Evolutionary conservation across 2,888 invertebrate genomes (phyloP).

Genomic region (Polydesmus complanatus): DNA sequence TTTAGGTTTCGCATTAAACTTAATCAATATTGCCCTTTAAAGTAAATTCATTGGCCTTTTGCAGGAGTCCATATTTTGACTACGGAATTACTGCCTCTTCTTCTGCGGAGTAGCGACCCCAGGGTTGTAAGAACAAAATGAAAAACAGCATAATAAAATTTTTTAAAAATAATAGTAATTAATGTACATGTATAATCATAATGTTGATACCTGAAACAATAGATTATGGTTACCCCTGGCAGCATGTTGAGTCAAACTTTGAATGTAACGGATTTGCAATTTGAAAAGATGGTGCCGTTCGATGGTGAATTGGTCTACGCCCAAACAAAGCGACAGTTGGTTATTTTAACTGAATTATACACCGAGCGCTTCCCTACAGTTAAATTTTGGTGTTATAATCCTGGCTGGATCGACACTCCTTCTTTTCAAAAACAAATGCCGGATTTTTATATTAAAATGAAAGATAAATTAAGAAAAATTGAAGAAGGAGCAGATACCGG

Average conservation of each 20-base stretch:
- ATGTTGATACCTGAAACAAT: too few relatives aligned
- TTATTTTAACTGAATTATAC: slow-evolving; percentile 33
- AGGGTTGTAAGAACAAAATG: slow-evolving; percentile 30
- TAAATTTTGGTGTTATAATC: slow-evolving; percentile 37
- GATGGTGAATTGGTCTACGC: slow-evolving; percentile 38
- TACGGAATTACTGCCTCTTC: slow-evolving; percentile 28
- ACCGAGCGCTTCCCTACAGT: slow-evolving; percentile 32
- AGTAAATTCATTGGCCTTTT: too few relatives aligned
- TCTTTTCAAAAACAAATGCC: slow-evolving; percentile 28
- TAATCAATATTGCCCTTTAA: too few relatives aligned
- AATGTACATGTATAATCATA: too few relatives aligned
- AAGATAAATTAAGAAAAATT: slow-evolving; percentile 32
- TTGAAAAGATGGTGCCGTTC: slow-evolving; percentile 33
- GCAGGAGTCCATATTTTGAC: slow-evolving; percentile 30
- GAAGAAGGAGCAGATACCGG: slow-evolving; percentile 37
- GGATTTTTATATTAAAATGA: slow-evolving; percentile 35
- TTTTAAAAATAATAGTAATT: too few relatives aligned
- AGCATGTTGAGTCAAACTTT: slow-evolving; percentile 37
- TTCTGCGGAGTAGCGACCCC: slow-evolving; percentile 27
- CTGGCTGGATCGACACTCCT: slow-evolving; percentile 40
- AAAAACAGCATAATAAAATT: too few relatives aligned
- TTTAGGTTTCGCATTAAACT: too few relatives aligned
- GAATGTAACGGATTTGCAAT: slow-evolving; percentile 33
- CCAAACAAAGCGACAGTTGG: slow-evolving; percentile 37
- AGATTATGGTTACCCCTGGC: slow-evolving; percentile 35